Evolutionary conservation across 2,113 vertebrate genomes (phyloP).

Genomic region (Bothrops jararaca): DNA sequence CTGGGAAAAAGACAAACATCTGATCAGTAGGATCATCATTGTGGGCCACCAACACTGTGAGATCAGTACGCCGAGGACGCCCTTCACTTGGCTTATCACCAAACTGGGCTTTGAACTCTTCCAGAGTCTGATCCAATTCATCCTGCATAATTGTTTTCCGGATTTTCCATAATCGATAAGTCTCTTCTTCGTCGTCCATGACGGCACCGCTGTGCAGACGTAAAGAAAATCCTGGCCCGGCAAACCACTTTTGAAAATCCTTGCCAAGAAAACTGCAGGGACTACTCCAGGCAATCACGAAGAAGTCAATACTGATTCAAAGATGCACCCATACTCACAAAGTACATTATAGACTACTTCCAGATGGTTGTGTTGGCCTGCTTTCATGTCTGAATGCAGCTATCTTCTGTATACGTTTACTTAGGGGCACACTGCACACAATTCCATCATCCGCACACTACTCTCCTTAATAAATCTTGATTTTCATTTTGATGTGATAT

Average conservation of each 20-base stretch:
- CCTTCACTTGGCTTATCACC: slow-evolving; percentile 96
- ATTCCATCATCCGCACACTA: neutral
- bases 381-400: neutral
- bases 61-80: slow-evolving; percentile 87
- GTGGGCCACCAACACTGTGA: slow-evolving; percentile 94
- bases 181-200: too few relatives aligned
- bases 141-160: too few relatives aligned
- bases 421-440: neutral
- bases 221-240: too few relatives aligned
- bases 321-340: neutral
- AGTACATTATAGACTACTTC: neutral
- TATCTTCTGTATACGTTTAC: neutral
- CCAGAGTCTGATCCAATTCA: slow-evolving; percentile 94
- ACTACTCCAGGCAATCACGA: neutral
- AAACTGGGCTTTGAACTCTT: slow-evolving; percentile 94
- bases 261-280: neutral
- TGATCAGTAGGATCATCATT: slow-evolving; percentile 97
- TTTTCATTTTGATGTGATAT: neutral
- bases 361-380: neutral
- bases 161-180: too few relatives aligned
- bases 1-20: slow-evolving; percentile 99
- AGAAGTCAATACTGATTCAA: neutral
- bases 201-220: too few relatives aligned
- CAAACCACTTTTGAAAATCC: neutral
- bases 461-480: neutral